Base-by-base conservation (phyloP, 1,140 invertebrate species). In the Drosophila arizonae region DNA sequence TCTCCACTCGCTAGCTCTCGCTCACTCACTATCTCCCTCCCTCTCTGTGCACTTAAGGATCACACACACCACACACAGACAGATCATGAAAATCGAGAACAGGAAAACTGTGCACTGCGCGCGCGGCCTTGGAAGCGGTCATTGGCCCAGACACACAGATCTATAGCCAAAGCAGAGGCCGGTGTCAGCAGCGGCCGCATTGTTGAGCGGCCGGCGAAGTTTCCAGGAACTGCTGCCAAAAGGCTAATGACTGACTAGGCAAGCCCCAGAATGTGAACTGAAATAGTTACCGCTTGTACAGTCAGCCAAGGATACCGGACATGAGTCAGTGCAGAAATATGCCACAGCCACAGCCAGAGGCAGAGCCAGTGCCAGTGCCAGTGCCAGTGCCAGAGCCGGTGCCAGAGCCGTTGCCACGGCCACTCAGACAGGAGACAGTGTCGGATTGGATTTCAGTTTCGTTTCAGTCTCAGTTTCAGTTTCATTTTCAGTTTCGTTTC, bases 211-310 rank as follows among this genome's bases (percentile, higher is more conserved):
- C 28, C 62, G 43, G 11, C 65, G 77, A 77, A 71, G 74, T 60
- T 86, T 85, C 81, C 81, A 86, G 81, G 81, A 85, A 85, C 81
- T 81, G 33, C 66, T 70, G 76, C 79, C 76, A 51, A 82, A 72
- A 82, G 81, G 81, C 81, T 85, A 80, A 85, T 81, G 81, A 84
- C 81, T 85, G 77, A 39, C 69, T 77, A 72, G 73, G 63, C 77
- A 36, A 63, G 41, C 24, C 39, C 39, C 41, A 39, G 36, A 33
- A 15, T 13, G 33, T 11, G 39, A 69, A 28, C n/a, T 26, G 33
- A 70, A 54, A 62, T 41, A 36, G 41, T 33, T 57, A 5, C 45
- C 60, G 36, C 30, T 57, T 71, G 65, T 71, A 79, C 61, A 73
- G 79, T 73, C 76, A 52, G 46, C 66, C 80, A 79, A 82, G 79